phyloP scores from a whole-genome alignment of 35 echinoderm and acorn worm species.

The Lytechinus pictus region DNA sequence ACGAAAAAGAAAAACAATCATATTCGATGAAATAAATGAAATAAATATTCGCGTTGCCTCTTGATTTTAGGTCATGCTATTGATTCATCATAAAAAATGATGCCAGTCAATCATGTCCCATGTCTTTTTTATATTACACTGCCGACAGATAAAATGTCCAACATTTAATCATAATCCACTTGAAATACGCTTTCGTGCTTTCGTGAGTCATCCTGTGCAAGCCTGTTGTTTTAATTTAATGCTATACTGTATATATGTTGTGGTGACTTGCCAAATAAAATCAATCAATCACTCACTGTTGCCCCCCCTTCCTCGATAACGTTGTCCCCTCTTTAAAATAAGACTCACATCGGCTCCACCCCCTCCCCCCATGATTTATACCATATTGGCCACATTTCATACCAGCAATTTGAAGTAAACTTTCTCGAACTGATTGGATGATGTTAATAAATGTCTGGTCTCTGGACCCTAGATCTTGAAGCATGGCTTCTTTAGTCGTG shows the following conservation, averaged over 20 bases:
- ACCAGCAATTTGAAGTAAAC: conserved; percentile 84
- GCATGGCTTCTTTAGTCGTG: conserved; percentile 77
- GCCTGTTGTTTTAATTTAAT: too few species aligned
- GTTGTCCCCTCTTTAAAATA: too few species aligned
- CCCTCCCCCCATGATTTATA: neutral
- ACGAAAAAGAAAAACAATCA: neutral
- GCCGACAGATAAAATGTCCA: too few species aligned
- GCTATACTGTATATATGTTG: neutral
- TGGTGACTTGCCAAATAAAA: neutral
- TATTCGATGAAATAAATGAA: neutral
- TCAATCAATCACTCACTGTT: neutral
- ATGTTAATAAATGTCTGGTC: conserved; percentile 65
- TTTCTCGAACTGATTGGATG: conserved; percentile 61
- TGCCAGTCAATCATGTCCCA: neutral
- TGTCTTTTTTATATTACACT: too few species aligned
- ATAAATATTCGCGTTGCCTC: neutral
- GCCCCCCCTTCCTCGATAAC: too few species aligned
- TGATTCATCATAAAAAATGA: neutral
- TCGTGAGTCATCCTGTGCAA: too few species aligned
- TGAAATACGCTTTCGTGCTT: too few species aligned
- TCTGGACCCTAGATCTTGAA: conserved; percentile 77
- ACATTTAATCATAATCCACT: too few species aligned
- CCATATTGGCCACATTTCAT: neutral
- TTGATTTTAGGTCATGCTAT: too few species aligned
- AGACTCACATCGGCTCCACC: too few species aligned